These are phyloP conservation scores for Molothrus ater DNA, from an alignment of 2,797 vertebrate genomes.

Conservation along the genomic window DNA sequence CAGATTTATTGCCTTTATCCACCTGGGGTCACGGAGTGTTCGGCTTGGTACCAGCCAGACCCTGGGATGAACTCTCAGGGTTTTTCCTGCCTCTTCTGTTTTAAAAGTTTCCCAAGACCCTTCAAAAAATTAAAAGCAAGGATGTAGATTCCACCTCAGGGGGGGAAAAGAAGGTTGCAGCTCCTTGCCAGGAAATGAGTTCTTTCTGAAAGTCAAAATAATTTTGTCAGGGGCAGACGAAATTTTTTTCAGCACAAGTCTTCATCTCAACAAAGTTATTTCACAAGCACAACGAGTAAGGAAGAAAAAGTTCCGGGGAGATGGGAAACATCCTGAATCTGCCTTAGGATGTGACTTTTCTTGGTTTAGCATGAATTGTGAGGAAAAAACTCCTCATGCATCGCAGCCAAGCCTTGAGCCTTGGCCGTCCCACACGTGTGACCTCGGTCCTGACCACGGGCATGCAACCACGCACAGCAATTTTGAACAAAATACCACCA, in stretches of 20 bases:
- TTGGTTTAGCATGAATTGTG: background rate
- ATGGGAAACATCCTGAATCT: background rate
- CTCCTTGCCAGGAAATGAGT: background rate
- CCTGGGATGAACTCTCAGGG: background rate
- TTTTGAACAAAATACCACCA: background rate
- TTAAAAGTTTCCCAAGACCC: background rate
- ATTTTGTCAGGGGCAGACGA: background rate
- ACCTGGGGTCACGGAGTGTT: background rate
- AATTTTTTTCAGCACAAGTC: background rate
- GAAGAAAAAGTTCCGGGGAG: background rate
- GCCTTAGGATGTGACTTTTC: background rate
- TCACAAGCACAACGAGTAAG: background rate
- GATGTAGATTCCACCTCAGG: background rate
- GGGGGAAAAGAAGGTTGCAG: background rate
- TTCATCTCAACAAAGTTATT: background rate
- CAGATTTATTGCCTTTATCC: background rate
- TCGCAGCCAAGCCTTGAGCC: background rate
- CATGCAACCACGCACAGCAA: background rate
- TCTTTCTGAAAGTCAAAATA: background rate
- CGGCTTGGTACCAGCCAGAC: background rate
- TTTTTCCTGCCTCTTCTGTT: background rate
- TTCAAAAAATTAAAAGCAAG: background rate
- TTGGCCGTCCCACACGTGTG: background rate
- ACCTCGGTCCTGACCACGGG: background rate
- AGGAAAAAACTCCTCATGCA: background rate